These are phyloP conservation scores for Acropora tenuis DNA, from an alignment of 64 coral and sea anemone species.

Conservation along the genomic window DNA sequence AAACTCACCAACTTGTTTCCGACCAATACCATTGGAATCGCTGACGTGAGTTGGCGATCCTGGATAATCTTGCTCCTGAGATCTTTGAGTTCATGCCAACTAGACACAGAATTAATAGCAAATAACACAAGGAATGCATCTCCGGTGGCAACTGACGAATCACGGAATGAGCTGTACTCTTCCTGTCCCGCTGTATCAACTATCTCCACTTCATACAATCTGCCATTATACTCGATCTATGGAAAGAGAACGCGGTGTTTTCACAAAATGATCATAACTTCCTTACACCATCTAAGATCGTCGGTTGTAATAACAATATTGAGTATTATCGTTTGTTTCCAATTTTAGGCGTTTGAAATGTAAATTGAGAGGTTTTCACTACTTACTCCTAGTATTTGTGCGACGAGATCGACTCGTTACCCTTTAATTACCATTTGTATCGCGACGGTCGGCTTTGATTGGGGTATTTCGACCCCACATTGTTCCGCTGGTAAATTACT, in stretches of 20 bases:
- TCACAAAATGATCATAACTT: no score
- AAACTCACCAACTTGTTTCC: constrained; percentile 90
- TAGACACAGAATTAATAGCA: constrained; percentile 93
- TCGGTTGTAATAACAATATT: no score
- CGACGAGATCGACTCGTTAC: no score
- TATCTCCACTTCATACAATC: constrained; percentile 97
- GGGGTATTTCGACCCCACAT: no score
- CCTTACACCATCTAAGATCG: no score
- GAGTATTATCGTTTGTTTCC: no score
- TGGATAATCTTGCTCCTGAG: constrained; percentile 94
- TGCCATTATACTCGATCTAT: constrained; percentile 96
- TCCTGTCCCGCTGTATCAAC: constrained; percentile 98
- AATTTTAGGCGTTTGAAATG: no score
- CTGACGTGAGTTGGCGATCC: constrained; percentile 78
- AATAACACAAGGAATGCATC: constrained; percentile 97
- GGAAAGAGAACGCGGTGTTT: background rate
- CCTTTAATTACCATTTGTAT: no score
- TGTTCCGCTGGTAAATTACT: background rate
- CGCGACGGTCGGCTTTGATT: no score
- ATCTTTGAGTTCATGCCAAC: constrained; percentile 99
- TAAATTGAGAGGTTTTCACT: no score
- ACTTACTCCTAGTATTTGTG: no score
- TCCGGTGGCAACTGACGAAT: constrained; percentile 94
- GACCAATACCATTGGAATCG: constrained; percentile 94
- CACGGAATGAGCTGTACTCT: constrained; percentile 95